Evolutionary conservation across 1,140 invertebrate species (phyloP).

Genomic region (Cryptotermes secundus): DNA sequence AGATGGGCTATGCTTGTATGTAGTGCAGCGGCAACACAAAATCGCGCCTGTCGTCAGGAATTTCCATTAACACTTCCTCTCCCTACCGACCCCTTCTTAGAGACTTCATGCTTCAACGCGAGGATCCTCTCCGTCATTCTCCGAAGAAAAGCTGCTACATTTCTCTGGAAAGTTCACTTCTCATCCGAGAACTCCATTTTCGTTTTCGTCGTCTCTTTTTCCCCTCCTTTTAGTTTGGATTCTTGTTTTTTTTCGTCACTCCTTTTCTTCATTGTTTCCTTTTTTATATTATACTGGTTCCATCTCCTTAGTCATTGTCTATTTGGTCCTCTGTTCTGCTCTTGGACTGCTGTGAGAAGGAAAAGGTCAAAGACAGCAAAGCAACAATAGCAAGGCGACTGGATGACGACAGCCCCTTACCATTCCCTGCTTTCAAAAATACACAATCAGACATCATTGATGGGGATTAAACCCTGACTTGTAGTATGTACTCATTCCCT

Average conservation of each 20-base stretch:
- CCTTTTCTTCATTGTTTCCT: slow-evolving; percentile 15
- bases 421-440: slow-evolving; percentile 13
- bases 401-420: not conserved
- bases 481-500: not conserved
- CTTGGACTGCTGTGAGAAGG: not conserved
- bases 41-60: slow-evolving; percentile 9
- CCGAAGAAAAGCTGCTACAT: slow-evolving; percentile 7
- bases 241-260: not conserved
- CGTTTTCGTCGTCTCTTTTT: not conserved
- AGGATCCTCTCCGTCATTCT: not conserved
- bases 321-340: not conserved
- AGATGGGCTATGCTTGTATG: not conserved
- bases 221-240: not conserved
- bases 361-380: slow-evolving; percentile 19
- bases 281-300: slow-evolving; percentile 17
- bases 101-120: slow-evolving; percentile 8
- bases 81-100: not conserved
- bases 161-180: slow-evolving; percentile 10
- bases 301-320: slow-evolving; percentile 19
- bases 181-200: slow-evolving; percentile 19
- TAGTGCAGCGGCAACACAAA: not conserved
- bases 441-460: slow-evolving; percentile 2
- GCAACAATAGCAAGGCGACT: slow-evolving; percentile 2
- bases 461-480: too few relatives aligned
- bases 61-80: slow-evolving; percentile 16